Base-by-base conservation (phyloP, 92 coral and sea anemone genomes). In the Zoanthus sansibaricus region DNA sequence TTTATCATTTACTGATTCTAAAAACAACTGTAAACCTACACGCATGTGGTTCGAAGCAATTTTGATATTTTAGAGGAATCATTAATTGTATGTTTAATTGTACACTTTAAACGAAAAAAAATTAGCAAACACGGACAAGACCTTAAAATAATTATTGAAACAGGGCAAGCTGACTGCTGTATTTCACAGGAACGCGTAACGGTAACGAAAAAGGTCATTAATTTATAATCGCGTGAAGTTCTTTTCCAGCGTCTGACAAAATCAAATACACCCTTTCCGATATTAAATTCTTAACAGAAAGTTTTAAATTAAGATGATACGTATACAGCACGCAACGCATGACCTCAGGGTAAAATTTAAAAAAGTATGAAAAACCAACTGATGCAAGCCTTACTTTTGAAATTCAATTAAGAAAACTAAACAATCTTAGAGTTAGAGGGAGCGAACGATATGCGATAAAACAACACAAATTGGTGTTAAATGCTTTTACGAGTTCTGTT, bases 261-360 rank as follows among this genome's bases (percentile, higher is more conserved):
- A 79, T 11, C 13, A 12, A 62, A 62, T 62, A 62, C 11, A 78
- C 21, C 58, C 56, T 62, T 69, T 69, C 46, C 74, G 74, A 69
- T 69, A 37, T 37, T 37, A 37, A 31, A 32, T 30, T 33, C 17
- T 33, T 13, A 69, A 69, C 12, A 12, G 20, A 11, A 33, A 69
- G 30, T 32, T 69, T 10, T 11, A 69, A 69, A 31, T 25, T 30
- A 31, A 69, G 46, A 44, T 32, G 4, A 46, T 25, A 13, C 31
- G 42, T 37, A 37, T 37, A 2, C 4, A 20, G 31, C 46, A 9
- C 12, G 46, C 33, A 55, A 66, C 64, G 14, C 61, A 51, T 46
- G 30, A 61, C 85, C 85, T 66, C 18, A 6, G 85, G 85, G 74
- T 66, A 44, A 0, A 25, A 25, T 25, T 25, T 25, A 3, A 20